Percentiles rank a stretch among this genome's conserved stretches.
These are phyloP conservation scores for Iguana delicatissima DNA, from an alignment of 2,797 vertebrate genomes.

Conservation along the genomic window DNA sequence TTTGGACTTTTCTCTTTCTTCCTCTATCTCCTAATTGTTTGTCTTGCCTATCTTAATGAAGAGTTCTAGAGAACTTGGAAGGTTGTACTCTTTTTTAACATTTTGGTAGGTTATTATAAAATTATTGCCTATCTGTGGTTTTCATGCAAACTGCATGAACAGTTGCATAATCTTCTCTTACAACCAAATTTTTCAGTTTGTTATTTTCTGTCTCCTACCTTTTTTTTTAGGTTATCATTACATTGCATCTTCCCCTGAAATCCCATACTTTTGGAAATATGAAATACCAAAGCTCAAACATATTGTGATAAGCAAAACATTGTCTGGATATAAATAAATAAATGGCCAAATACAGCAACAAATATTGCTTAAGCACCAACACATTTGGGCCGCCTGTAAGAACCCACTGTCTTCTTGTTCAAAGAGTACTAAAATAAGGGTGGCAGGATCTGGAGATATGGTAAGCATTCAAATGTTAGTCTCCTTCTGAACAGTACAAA, in stretches of 20 bases:
- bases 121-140: no score
- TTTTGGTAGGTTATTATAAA: no score
- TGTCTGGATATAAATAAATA: no score
- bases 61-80: no score
- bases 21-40: no score
- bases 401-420: rapidly evolving
- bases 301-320: no score
- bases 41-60: no score
- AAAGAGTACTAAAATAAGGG: not conserved
- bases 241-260: not conserved
- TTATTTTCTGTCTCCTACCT: not conserved
- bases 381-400: no score
- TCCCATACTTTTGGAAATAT: not conserved
- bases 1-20: no score
- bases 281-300: not conserved
- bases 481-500: not conserved
- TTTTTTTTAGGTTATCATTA: not conserved
- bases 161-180: not conserved
- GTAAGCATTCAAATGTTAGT: slow-evolving; percentile 34
- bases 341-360: no score
- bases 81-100: no score
- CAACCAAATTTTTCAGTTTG: not conserved
- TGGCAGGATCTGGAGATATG: not conserved
- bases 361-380: no score
- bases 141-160: not conserved